Conservation (phyloP, 1,140 invertebrate genomes). For the Scaptomyza pallida region DNA sequence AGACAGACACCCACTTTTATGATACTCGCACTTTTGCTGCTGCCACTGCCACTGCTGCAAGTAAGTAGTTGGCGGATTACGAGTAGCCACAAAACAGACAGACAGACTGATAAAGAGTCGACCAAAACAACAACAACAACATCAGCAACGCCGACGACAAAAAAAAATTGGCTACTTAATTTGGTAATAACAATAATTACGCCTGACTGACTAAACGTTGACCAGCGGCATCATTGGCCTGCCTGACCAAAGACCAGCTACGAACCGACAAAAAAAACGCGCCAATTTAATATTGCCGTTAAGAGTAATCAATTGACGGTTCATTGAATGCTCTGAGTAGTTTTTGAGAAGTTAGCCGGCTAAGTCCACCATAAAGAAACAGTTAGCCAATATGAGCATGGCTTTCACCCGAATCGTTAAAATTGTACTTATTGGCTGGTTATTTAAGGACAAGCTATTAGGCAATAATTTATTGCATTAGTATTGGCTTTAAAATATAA, state of each 20-base stretch:
- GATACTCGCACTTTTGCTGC: conserved; percentile 39
- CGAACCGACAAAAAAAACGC: conserved; percentile 9
- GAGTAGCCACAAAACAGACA: conserved; percentile 22
- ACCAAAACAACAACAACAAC: conserved; percentile 11
- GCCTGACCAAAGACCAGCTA: conserved; percentile 17
- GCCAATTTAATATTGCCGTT: conserved; percentile 60
- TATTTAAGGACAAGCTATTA: background rate
- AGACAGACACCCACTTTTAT: conserved; percentile 53
- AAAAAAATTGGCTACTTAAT: conserved; percentile 81
- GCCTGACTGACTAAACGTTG: conserved; percentile 78
- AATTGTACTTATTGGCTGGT: background rate
- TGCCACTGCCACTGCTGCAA: background rate
- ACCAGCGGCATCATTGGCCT: conserved; percentile 55
- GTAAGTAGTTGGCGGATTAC: conserved; percentile 70
- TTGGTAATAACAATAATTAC: conserved; percentile 83
- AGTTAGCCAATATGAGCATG: conserved; percentile 19
- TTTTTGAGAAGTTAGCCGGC: conserved; percentile 2
- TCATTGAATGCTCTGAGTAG: conserved; percentile 54
- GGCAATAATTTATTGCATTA: background rate
- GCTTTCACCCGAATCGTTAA: background rate
- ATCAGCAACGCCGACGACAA: conserved; percentile 29
- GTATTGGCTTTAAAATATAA: too few relatives aligned
- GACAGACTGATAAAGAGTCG: conserved; percentile 61
- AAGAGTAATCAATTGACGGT: conserved; percentile 55
- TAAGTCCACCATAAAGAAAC: conserved; percentile 11